A percentile compares a stretch with the other conserved stretches of the same genome.
phyloP scores from a whole-genome alignment of 2,888 invertebrate genomes.

The Andrena hattorfiana region DNA sequence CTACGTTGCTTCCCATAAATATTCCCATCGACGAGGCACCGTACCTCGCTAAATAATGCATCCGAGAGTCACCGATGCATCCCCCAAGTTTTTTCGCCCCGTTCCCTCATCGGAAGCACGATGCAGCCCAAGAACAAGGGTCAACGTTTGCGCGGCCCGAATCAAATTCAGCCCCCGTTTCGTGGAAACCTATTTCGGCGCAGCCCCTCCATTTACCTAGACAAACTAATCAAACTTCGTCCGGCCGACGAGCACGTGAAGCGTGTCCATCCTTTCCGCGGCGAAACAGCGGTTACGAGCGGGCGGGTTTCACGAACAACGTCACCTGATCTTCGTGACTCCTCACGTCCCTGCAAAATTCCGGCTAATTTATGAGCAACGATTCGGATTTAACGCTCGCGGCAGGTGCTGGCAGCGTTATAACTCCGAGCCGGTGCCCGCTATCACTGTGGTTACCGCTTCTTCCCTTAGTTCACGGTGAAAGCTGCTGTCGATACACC shows the following conservation, averaged over 20 bases:
- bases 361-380: background rate
- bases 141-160: background rate
- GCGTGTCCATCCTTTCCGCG: conserved; percentile 14
- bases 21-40: background rate
- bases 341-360: background rate
- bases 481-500: conserved; percentile 22
- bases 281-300: background rate
- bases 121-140: background rate
- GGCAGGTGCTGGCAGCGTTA: conserved; percentile 5
- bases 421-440: background rate
- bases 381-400: background rate
- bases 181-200: conserved; percentile 15
- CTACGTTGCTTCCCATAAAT: background rate
- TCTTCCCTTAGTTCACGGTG: background rate
- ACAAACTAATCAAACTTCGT: conserved; percentile 57
- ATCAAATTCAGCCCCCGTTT: conserved; percentile 35
- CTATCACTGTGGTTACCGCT: background rate
- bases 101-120: background rate
- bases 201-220: conserved; percentile 35
- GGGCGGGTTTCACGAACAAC: background rate
- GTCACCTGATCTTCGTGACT: background rate
- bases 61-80: background rate
- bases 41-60: background rate
- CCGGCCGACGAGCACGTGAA: background rate
- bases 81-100: background rate